Conservation (phyloP, 2,113 vertebrate species). For the Pteronura brasiliensis region DNA sequence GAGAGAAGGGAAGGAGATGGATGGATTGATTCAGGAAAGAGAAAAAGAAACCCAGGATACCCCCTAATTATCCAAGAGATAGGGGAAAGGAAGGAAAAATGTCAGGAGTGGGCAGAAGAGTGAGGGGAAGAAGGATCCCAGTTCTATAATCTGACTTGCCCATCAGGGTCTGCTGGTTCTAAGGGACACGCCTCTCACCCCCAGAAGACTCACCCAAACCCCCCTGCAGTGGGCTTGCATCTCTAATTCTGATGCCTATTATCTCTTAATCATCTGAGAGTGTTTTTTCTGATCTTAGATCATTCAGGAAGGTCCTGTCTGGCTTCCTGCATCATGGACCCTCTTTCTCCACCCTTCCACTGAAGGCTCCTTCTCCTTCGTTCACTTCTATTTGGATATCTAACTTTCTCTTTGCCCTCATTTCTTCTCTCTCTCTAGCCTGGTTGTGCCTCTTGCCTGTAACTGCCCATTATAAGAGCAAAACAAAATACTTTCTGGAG, state of each 20-base stretch:
- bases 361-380: background rate
- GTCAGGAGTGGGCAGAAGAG: background rate
- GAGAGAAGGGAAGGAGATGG: background rate
- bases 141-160: background rate
- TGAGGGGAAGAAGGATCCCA: background rate
- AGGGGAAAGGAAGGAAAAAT: background rate
- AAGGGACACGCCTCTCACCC: background rate
- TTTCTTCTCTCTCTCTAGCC: background rate
- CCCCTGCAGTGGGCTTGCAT: background rate
- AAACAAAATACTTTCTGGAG: background rate
- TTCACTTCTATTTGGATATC: background rate
- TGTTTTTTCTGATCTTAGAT: background rate
- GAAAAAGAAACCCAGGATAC: background rate
- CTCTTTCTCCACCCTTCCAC: background rate
- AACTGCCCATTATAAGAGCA: background rate
- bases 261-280: background rate
- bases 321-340: background rate
- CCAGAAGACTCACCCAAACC: background rate
- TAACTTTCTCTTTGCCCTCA: background rate
- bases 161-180: background rate
- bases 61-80: background rate
- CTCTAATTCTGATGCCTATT: background rate
- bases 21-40: background rate
- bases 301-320: accelerated
- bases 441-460: background rate